Evolutionary conservation across 1,140 invertebrate species (phyloP), one percentile per base, ranked within the genome.

Genomic region (Proctacanthus coquilletti): DNA sequence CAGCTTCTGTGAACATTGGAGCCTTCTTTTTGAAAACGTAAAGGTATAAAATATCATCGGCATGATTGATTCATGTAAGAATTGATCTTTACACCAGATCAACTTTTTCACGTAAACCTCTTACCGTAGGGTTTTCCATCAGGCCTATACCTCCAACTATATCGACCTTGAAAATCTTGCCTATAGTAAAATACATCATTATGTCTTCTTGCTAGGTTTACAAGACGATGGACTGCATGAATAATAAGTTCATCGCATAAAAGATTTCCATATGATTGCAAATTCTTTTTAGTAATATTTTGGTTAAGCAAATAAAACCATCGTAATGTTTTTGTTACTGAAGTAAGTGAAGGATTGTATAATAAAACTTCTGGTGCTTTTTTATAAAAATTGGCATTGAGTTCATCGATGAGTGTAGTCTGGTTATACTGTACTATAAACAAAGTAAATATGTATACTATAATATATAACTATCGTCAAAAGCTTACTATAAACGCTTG

Each of bases 21-120:
- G 51, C 48, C 31, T 48, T 53, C 44, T 69, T 68, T 3, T 56
- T 49, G n/a, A 72, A 55, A 0, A 71, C 71, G 45, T 76, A 72
- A 0, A 75, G 42, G 14, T 17, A 33, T 9, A 33, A 33, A 5
- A n/a, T 17, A 17, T 33, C 27, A 29, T 29, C 27, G 15, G 3
- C 27, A 29, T 29, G 27, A 29, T 14, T 9, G 3, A 8, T 14
- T 4, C 27, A 11, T 29, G 3, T 3, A 29, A 29, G 3, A n/a
- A n/a, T 8, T 3, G 15, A 33, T 17, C 15, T 17, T 33, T 18
- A 13, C 11, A 31, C 5, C 11, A 3, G 18, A n/a, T 6, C 11
- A 14, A 25, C 15, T 9, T 17, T 5, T n/a, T 17, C 15, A 14
- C 11, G 5, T 5, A 31, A 6, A 31, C 18, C 2, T 10, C 10